phyloP scores from a whole-genome alignment of 2,797 vertebrate species.

The Glyptemys insculpta region DNA sequence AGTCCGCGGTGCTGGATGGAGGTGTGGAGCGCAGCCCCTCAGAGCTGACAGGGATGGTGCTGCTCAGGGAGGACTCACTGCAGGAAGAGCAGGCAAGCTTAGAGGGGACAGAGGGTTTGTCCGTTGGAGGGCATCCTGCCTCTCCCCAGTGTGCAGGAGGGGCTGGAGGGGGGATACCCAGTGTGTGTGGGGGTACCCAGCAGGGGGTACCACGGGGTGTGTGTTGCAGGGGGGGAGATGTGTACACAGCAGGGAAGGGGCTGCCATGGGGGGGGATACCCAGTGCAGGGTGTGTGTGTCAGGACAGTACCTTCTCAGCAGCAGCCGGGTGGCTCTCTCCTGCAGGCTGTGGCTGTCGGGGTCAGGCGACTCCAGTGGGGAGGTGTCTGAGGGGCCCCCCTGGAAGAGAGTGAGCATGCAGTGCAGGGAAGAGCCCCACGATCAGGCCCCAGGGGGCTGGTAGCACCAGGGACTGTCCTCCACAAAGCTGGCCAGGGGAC shows the following conservation, averaged over 20 bases:
- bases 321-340: slow-evolving; percentile 83
- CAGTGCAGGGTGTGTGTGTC: background rate
- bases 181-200: too few relatives aligned
- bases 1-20: slow-evolving; percentile 78
- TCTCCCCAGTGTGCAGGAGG: too few relatives aligned
- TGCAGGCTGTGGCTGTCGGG: slow-evolving; percentile 86
- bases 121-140: too few relatives aligned
- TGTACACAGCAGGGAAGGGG: too few relatives aligned
- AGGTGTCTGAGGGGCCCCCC: slow-evolving; percentile 79
- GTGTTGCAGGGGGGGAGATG: too few relatives aligned
- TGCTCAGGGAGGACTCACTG: slow-evolving; percentile 79
- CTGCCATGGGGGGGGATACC: rapidly evolving
- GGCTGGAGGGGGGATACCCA: background rate
- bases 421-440: background rate
- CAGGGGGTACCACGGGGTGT: too few relatives aligned
- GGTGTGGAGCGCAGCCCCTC: slow-evolving; percentile 82
- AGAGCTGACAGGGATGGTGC: slow-evolving; percentile 81
- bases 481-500: background rate
- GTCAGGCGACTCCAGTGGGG: slow-evolving; percentile 79
- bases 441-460: slow-evolving; percentile 19
- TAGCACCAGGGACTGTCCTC: background rate
- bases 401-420: slow-evolving; percentile 65
- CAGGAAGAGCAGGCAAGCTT: slow-evolving; percentile 6
- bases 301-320: slow-evolving; percentile 83
- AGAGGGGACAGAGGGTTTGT: background rate